Base-by-base conservation (phyloP, 2,888 invertebrate species). In the Eupithecia inturbata region DNA sequence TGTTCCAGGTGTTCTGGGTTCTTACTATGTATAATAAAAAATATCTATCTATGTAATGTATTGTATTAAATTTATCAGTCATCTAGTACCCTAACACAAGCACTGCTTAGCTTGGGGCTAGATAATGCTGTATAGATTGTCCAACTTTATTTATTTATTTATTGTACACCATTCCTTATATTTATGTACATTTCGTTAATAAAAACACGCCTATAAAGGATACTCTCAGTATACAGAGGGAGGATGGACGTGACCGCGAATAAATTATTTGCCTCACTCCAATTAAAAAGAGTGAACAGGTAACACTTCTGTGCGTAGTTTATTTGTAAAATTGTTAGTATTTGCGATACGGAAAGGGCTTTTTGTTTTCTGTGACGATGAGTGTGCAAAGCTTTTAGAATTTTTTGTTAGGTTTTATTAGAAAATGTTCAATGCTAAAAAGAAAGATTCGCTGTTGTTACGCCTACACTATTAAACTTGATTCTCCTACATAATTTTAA, bases 191-290 rank as follows among this genome's bases (percentile, higher is more conserved):
- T 72, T 77, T 76, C 72, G 73, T 75, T 75, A 70, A 77, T 72
- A 75, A 80, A 78, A 78, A 75, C 76, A 64, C 71, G 73, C 75
- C 70, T 71, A 73, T 73, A 74, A 79, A 78, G 79, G 67, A 76
- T 79, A 62, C 77, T 77, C 31, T 73, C 73, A 80, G 76, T 78
- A 77, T 75, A 75, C 77, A 76, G 73, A 78, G 76, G 71, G 22
- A 26, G 75, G 72, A 74, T 76, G 75, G 64, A 79, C 88, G 87
- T 88, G 88, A 77, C 82, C 77, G 73, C 82, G 88, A 88, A 88
- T 88, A 88, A n/a, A 88, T 87, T 84, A 88, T 87, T 87, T 84
- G 81, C 79, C 79, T 80, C 85, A 79, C 84, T 86, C 84, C 87
- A 88, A 87, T 88, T 87, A 88, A 85, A 85, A 87, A 86, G 78